Evolutionary conservation across 1,140 invertebrate species (phyloP), one percentile per base, ranked within the genome.

Genomic region (Telenomus remus): DNA sequence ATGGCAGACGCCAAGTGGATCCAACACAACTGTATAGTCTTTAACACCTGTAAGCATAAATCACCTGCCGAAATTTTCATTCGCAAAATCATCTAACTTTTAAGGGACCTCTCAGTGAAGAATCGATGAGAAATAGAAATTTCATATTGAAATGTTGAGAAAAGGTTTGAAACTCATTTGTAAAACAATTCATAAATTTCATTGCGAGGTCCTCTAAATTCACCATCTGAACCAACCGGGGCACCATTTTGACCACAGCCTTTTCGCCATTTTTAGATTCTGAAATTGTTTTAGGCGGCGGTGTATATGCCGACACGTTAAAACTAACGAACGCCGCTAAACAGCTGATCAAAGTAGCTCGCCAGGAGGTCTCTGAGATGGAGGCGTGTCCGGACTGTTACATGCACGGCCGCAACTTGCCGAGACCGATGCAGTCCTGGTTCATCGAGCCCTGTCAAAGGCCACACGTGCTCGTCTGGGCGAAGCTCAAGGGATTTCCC

Each of bases 381-480:
- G 96, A 97, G 81, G 94, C 95, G n/a, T 98, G 96, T 84, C 93
- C 96, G 0, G 94, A 97, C 80, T 98, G 96, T 83, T 98, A 97
- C 84, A 88, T 92, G 16, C 85, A 85, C 16, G 82, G 85, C 1
- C 80, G 86, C 6, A 95, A 95, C 79, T 93, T 96, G 11, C 95
- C 96, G 76, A 92, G 93, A n/a, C 91, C 93, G 43, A 89, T 92
- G 57, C 92, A 92, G 27, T 91, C 93, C 6, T 98, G 96, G 96
- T 98, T 98, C 84, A 92, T 94, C 0, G 95, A 97, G 84, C 94
- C 95, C 1, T 98, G 96, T 89, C 92, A 94, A 79, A 90, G 91
- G 44, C 96, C 96, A 1, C 97, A 98, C 88, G 89, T 95, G 0
- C 84, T 98, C 15, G 92, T 97, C 0, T 97, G 96, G 96, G 96